Evolutionary conservation across 1,140 invertebrate genomes (phyloP).

Genomic region (Formica selysi): DNA sequence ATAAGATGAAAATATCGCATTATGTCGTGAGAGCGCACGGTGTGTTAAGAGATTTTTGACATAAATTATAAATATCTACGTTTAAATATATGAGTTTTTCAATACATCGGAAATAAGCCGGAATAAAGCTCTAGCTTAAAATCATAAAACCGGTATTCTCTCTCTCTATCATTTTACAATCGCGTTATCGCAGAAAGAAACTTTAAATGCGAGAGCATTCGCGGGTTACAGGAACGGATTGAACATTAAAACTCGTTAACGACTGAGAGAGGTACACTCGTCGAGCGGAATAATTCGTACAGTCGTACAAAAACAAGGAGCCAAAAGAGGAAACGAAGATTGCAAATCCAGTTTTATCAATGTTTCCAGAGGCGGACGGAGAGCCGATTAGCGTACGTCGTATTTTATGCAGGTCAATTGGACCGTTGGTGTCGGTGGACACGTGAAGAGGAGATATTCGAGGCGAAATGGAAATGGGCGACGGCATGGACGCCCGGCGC

Average conservation of each 20-base stretch:
- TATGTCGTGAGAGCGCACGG: too few relatives aligned
- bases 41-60: not conserved
- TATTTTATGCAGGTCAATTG: conserved; percentile 69
- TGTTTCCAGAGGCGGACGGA: conserved; percentile 40
- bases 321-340: not conserved
- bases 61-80: not conserved
- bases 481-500: conserved; percentile 55
- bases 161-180: too few relatives aligned
- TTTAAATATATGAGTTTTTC: not conserved
- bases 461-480: conserved; percentile 74
- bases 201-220: not conserved
- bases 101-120: not conserved
- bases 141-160: not conserved
- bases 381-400: conserved; percentile 64
- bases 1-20: not conserved
- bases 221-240: not conserved
- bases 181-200: too few relatives aligned
- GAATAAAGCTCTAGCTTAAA: not conserved
- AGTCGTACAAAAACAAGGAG: not conserved
- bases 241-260: conserved; percentile 4
- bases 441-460: conserved; percentile 71
- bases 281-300: not conserved
- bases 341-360: conserved; percentile 42
- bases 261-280: not conserved
- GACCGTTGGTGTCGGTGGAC: conserved; percentile 60